These are phyloP conservation scores for Sebastes kiyomatsui DNA, from an alignment of 2,797 vertebrate species.

Conservation along the genomic window DNA sequence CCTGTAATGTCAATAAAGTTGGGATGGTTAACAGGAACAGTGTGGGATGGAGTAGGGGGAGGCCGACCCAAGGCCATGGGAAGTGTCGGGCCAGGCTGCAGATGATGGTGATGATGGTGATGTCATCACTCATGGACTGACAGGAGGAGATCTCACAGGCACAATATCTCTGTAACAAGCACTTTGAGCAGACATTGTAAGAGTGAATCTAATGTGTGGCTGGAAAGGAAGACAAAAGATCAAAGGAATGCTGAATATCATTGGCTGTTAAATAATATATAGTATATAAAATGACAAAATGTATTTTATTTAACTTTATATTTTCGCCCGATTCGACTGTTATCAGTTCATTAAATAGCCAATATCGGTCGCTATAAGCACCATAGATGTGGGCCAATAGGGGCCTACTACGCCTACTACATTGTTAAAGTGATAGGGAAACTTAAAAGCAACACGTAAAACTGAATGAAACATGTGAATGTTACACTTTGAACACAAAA, in stretches of 20 bases:
- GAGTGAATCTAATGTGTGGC: not conserved
- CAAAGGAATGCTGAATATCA: not conserved
- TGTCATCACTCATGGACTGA: conserved; percentile 38
- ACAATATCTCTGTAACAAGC: not conserved
- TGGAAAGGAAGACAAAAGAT: not conserved
- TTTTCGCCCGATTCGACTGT: too few relatives aligned
- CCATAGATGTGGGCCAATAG: too few relatives aligned
- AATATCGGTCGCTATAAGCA: too few relatives aligned
- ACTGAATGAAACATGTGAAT: too few relatives aligned
- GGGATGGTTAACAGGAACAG: conserved; percentile 85
- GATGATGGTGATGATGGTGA: conserved; percentile 35
- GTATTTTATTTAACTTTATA: not conserved
- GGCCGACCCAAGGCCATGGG: conserved; percentile 70
- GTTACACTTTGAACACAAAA: too few relatives aligned
- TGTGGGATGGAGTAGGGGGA: conserved; percentile 59
- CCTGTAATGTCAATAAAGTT: conserved; percentile 84
- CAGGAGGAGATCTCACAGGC: not conserved
- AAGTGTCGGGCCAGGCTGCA: conserved; percentile 20
- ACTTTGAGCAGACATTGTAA: not conserved
- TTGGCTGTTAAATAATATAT: not conserved
- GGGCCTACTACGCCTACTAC: too few relatives aligned
- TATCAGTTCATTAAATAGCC: too few relatives aligned
- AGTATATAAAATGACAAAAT: not conserved
- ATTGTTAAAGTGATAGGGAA: too few relatives aligned
- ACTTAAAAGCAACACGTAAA: too few relatives aligned